Conservation (phyloP, 2,113 vertebrate genomes). For the Terrapene triunguis region DNA sequence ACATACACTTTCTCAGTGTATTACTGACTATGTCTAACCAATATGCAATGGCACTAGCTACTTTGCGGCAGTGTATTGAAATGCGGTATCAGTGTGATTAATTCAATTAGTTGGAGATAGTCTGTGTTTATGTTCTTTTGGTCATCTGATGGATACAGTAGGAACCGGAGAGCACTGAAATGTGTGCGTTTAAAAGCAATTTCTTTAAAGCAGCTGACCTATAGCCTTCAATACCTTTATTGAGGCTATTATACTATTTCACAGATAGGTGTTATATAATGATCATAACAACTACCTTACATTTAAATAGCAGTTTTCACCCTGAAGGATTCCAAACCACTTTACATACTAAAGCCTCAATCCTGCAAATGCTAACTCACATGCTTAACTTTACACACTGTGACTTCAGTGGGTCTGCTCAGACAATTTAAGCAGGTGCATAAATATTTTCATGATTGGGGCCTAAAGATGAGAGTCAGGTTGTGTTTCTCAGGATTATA, state of each 20-base stretch:
- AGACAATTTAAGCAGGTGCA: too few relatives aligned
- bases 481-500: neutral
- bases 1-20: neutral
- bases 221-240: neutral
- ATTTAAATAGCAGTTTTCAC: neutral
- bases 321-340: neutral
- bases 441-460: neutral
- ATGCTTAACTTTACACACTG: neutral
- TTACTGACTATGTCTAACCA: neutral
- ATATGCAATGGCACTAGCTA: neutral
- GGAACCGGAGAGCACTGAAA: constrained; percentile 6
- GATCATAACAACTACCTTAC: neutral
- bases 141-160: neutral
- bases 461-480: neutral
- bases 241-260: neutral
- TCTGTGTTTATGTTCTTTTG: neutral
- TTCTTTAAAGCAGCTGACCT: neutral
- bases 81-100: neutral
- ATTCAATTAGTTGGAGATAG: neutral
- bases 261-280: neutral
- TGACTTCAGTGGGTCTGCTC: neutral
- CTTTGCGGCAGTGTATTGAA: neutral
- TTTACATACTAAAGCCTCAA: neutral
- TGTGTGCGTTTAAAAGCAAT: neutral
- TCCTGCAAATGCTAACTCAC: neutral